Evolutionary conservation across 2,113 vertebrate species (phyloP).

Genomic region (Muntiacus muntjak): DNA sequence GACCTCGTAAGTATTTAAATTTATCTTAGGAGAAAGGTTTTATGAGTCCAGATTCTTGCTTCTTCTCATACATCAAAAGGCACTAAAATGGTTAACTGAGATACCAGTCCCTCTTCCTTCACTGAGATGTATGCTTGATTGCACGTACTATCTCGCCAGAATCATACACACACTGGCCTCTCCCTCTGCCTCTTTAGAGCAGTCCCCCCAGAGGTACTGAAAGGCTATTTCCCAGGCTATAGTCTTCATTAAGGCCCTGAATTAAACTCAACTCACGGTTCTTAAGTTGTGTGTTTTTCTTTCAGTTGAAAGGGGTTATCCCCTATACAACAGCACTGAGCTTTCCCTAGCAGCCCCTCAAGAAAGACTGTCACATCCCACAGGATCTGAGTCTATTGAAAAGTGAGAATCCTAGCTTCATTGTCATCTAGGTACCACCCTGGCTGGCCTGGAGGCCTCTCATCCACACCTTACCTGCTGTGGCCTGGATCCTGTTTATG

Average conservation of each 20-base stretch:
- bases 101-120: neutral
- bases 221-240: neutral
- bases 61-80: neutral
- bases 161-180: neutral
- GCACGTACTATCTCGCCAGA: fast-evolving
- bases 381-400: neutral
- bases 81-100: neutral
- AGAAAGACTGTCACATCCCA: neutral
- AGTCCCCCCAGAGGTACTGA: neutral
- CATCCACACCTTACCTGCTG: neutral
- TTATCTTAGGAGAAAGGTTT: neutral
- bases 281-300: neutral
- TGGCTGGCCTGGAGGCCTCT: neutral
- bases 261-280: neutral
- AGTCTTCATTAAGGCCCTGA: neutral
- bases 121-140: neutral
- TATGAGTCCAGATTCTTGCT: neutral
- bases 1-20: neutral
- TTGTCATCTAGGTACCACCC: neutral
- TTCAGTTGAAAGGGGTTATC: neutral
- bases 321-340: fast-evolving
- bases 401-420: neutral
- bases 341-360: neutral
- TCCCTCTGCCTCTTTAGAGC: neutral
- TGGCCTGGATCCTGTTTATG: neutral